phyloP scores from a whole-genome alignment of 2,113 vertebrate genomes.

The Tachuris rubrigastra region DNA sequence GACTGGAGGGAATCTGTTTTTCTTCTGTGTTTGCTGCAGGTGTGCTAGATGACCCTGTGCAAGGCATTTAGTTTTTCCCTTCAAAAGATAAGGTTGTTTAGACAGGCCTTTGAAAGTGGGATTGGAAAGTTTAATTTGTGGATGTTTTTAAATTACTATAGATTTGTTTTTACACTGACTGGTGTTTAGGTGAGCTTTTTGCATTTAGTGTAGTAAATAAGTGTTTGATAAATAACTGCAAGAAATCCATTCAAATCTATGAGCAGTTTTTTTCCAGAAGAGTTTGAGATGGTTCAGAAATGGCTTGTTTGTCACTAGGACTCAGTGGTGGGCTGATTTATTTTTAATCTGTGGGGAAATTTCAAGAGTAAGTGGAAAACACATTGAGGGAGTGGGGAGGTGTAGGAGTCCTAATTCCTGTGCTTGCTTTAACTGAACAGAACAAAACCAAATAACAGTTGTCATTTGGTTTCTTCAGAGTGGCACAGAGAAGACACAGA shows the following conservation, averaged over 20 bases:
- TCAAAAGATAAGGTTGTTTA: neutral
- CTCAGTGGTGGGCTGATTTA: neutral
- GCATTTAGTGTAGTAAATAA: neutral
- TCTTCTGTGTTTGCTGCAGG: neutral
- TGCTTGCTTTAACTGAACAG: neutral
- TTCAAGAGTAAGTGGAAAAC: neutral
- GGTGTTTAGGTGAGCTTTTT: neutral
- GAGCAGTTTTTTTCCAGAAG: neutral
- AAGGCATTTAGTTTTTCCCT: neutral
- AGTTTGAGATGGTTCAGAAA: neutral
- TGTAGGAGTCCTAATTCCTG: neutral
- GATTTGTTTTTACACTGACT: neutral
- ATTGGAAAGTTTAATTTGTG: neutral
- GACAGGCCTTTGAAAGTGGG: neutral
- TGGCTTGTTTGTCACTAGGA: neutral
- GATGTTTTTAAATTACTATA: neutral
- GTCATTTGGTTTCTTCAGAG: conserved; percentile 65
- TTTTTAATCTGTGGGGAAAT: neutral
- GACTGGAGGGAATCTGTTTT: neutral
- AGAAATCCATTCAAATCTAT: neutral
- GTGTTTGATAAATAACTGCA: neutral
- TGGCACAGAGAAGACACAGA: conserved; percentile 86
- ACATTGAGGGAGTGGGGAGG: neutral
- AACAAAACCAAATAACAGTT: neutral
- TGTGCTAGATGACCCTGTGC: neutral